phyloP scores from a whole-genome alignment of 2,113 vertebrate species.

The Heterochromis multidens region DNA sequence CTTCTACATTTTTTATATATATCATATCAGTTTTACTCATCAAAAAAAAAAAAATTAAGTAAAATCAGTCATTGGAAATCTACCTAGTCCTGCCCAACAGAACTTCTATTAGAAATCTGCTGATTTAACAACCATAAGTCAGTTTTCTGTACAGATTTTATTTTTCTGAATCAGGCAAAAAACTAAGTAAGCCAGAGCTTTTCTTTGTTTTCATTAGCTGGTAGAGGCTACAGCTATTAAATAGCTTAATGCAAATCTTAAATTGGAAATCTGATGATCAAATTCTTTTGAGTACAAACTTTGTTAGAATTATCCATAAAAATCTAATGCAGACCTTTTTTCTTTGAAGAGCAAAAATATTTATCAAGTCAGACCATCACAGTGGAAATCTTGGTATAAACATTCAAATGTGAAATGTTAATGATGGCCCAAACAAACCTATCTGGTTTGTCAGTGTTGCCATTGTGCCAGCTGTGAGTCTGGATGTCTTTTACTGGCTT shows the following conservation, averaged over 20 bases:
- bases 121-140: accelerated
- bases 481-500: not conserved
- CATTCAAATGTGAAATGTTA: not conserved
- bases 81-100: not conserved
- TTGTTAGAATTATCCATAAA: not conserved
- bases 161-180: not conserved
- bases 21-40: too few species aligned
- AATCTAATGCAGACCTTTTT: not conserved
- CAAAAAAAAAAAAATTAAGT: not conserved
- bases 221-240: not conserved
- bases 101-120: accelerated
- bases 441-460: not conserved
- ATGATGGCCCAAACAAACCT: not conserved
- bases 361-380: not conserved
- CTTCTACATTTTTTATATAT: too few species aligned
- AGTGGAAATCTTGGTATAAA: not conserved
- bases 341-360: not conserved
- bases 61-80: accelerated
- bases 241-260: not conserved
- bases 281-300: not conserved
- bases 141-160: not conserved
- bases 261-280: not conserved
- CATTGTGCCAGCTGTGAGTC: not conserved
- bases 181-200: not conserved
- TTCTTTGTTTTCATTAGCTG: not conserved